Evolutionary conservation across 2,797 vertebrate species (phyloP).

Genomic region (Parauchenoglanis punctatus): DNA sequence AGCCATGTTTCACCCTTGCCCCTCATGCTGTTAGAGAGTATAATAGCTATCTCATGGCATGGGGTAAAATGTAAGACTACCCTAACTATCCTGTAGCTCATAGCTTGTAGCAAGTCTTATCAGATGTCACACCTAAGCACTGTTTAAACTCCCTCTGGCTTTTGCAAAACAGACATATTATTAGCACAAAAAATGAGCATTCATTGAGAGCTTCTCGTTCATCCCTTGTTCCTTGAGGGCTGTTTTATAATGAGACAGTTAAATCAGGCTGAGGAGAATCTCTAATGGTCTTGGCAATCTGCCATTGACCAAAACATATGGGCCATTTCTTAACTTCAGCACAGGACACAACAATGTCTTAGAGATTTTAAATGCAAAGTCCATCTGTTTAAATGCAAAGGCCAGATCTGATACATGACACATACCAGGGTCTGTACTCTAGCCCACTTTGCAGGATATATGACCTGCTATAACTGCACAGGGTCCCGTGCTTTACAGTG

Average conservation of each 20-base stretch:
- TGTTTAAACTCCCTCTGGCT: conserved; percentile 9
- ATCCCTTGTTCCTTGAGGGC: conserved; percentile 17
- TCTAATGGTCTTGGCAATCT: conserved; percentile 41
- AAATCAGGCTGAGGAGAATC: conserved; percentile 39
- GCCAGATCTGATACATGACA: conserved; percentile 35
- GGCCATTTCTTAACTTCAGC: conserved; percentile 29
- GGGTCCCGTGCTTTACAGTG: neutral
- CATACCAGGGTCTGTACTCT: conserved; percentile 22
- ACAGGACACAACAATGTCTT: neutral
- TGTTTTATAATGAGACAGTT: conserved; percentile 37
- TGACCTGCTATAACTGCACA: conserved; percentile 15
- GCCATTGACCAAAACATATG: conserved; percentile 40
- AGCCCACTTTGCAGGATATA: conserved; percentile 20
- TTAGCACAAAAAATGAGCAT: conserved; percentile 3
- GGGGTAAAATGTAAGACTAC: neutral
- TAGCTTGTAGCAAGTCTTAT: conserved; percentile 16
- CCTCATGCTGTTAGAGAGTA: conserved; percentile 23
- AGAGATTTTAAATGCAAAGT: conserved; percentile 17
- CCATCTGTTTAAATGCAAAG: conserved; percentile 38
- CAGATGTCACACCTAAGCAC: conserved; percentile 9
- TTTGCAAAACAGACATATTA: conserved; percentile 1
- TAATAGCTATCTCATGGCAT: neutral
- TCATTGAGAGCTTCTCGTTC: neutral
- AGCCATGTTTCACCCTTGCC: conserved; percentile 30
- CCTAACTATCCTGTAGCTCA: neutral